These are phyloP conservation scores for Muntiacus reevesi DNA, from an alignment of 2,113 vertebrate genomes.

Conservation along the genomic window DNA sequence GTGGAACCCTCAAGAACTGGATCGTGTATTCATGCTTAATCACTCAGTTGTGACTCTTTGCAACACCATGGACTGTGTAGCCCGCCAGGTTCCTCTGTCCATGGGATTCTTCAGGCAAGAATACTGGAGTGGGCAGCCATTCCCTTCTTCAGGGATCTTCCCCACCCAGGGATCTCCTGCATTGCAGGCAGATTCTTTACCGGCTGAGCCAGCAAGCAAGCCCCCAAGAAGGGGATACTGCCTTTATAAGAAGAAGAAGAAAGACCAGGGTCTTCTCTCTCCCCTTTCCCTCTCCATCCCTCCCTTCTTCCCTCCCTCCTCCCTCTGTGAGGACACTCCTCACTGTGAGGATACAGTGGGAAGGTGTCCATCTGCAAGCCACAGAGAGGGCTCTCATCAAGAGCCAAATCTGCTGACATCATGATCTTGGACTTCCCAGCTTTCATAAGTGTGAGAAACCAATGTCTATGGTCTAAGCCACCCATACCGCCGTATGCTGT, in stretches of 20 bases:
- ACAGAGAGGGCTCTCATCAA: background rate
- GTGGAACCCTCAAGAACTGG: background rate
- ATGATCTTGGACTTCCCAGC: background rate
- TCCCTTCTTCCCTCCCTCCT: background rate
- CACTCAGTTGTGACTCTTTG: background rate
- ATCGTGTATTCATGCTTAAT: background rate
- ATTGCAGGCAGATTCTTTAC: background rate
- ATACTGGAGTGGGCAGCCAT: background rate
- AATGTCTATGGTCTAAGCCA: background rate
- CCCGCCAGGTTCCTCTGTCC: background rate
- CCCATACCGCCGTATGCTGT: fast-evolving
- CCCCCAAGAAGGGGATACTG: background rate
- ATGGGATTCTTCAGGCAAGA: background rate
- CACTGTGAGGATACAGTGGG: background rate
- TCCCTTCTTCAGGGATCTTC: background rate
- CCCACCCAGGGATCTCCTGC: background rate
- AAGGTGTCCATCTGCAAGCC: background rate
- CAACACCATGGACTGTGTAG: background rate
- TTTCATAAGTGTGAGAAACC: background rate
- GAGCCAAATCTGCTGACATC: background rate
- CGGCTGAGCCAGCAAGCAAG: background rate
- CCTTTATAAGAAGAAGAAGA: background rate
- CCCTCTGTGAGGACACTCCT: background rate
- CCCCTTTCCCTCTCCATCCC: background rate
- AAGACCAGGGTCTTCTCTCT: background rate